These are phyloP conservation scores for Aurelia aurita DNA, from an alignment of 30 jellyfish, hydroid and myxozoan genomes.

Conservation along the genomic window DNA sequence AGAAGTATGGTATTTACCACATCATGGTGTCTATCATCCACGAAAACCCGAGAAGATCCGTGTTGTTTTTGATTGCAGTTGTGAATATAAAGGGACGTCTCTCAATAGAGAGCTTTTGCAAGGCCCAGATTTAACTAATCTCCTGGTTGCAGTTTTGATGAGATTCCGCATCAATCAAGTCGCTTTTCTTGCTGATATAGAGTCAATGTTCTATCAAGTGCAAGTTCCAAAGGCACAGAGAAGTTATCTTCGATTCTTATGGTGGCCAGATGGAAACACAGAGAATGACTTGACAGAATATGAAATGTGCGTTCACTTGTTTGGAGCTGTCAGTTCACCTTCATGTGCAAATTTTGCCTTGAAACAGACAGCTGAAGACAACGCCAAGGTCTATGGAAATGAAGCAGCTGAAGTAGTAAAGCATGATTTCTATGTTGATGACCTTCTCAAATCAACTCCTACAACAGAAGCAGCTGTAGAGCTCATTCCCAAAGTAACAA, in stretches of 20 bases:
- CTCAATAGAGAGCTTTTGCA: slow-evolving; percentile 37
- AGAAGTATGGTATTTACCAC: slow-evolving; percentile 44
- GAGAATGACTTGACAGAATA: slow-evolving; percentile 3
- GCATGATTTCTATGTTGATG: slow-evolving; percentile 30
- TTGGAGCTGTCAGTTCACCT: slow-evolving; percentile 35
- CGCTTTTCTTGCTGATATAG: slow-evolving; percentile 41
- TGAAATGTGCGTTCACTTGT: slow-evolving; percentile 41
- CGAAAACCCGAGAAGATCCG: slow-evolving; percentile 16
- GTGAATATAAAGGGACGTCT: slow-evolving; percentile 40
- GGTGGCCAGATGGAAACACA: slow-evolving; percentile 56
- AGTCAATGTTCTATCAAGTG: slow-evolving; percentile 50
- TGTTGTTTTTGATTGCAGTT: background rate
- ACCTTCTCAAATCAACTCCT: slow-evolving; percentile 21
- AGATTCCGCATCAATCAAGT: slow-evolving; percentile 46
- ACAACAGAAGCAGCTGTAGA: background rate
- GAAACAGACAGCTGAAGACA: slow-evolving; percentile 34
- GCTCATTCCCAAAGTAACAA: background rate
- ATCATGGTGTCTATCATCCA: slow-evolving; percentile 32
- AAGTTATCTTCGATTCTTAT: slow-evolving; percentile 18
- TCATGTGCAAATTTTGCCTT: slow-evolving; percentile 47
- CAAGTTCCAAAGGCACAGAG: slow-evolving; percentile 10
- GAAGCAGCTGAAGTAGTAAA: slow-evolving; percentile 5
- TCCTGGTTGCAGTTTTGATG: slow-evolving; percentile 9
- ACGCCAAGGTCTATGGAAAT: slow-evolving; percentile 1
- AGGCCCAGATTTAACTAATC: slow-evolving; percentile 56